Evolutionary conservation across 2,888 invertebrate genomes (phyloP), one percentile per base, ranked within the genome.

Genomic region (Rutpela maculata): DNA sequence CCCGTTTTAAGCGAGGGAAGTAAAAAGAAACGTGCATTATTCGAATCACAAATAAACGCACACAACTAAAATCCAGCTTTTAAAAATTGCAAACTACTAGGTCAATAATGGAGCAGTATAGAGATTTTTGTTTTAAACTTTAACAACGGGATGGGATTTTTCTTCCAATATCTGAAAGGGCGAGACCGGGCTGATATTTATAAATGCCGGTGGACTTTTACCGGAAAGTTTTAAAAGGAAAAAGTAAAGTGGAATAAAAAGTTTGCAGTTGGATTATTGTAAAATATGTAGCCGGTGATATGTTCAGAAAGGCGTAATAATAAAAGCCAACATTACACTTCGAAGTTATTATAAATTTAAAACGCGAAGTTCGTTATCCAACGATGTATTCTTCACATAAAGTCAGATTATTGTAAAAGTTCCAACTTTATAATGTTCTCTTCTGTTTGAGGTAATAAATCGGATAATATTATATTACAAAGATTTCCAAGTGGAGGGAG

Each of bases 261-360:
- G 59, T 59, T 70, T 59, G 57, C 69, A 70, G 66, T 43, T 35
- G 78, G 74, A 79, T 81, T 81, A 82, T 81, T 80, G 77, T 81
- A 77, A 82, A 80, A 80, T 81, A 81, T 80, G 82, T 82, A 81
- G 78, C 69, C 82, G 78, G 77, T 82, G 83, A 84, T 83, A 83
- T 79, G 84, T 82, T 82, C 82, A 80, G 83, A 84, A 83, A 80
- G 80, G 82, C 84, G 84, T 82, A 84, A 85, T 85, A 84, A 83
- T 84, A 84, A 83, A 83, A 84, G 80, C 77, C 80, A 73, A 78
- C 75, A 80, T 80, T 80, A 78, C 78, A 77, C 71, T 76, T 73
- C 67, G 38, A 60, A 76, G 77, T 81, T 83, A 78, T 81, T 81
- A 82, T 83, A 80, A 81, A 81, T 81, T 80, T 81, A 77, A 79